Conservation (phyloP, 2,888 invertebrate species). For the Drosophila cyrtoloma region DNA sequence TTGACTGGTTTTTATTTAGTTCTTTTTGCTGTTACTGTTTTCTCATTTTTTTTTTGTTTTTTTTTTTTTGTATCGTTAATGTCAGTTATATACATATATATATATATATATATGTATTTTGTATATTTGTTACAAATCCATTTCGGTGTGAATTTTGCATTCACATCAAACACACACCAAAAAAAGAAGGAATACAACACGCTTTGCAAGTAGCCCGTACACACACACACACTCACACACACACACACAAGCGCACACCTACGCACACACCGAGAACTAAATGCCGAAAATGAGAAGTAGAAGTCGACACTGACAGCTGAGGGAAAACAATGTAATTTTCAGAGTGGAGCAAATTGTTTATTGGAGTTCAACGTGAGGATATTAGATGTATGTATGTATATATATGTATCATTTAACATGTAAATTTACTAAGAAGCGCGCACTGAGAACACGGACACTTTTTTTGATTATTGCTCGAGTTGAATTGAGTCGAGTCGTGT, state of each 20-base stretch:
- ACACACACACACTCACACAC: conserved; percentile 38
- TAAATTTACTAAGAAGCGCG: conserved; percentile 36
- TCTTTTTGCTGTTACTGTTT: conserved; percentile 5
- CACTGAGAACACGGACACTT: conserved; percentile 45
- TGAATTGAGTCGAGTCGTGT: background rate
- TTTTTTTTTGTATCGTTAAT: background rate
- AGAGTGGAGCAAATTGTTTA: background rate
- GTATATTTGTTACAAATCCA: conserved; percentile 6
- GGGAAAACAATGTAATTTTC: conserved; percentile 18
- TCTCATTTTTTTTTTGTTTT: background rate
- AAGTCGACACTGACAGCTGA: conserved; percentile 19
- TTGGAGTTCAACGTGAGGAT: background rate
- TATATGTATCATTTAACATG: conserved; percentile 1
- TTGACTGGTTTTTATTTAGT: conserved; percentile 9
- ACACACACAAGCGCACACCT: conserved; percentile 37
- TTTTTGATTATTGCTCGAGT: conserved; percentile 49
- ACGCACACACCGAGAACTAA: conserved; percentile 37
- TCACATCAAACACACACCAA: conserved; percentile 8
- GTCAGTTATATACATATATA: conserved; percentile 14
- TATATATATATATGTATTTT: background rate
- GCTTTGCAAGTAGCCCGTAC: conserved; percentile 38
- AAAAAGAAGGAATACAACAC: conserved; percentile 47
- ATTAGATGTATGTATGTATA: conserved; percentile 10
- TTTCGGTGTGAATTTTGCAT: conserved; percentile 18
- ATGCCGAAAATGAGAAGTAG: conserved; percentile 40